These are phyloP conservation scores for Saccopteryx leptura DNA, from an alignment of 2,113 vertebrate species.

Conservation along the genomic window DNA sequence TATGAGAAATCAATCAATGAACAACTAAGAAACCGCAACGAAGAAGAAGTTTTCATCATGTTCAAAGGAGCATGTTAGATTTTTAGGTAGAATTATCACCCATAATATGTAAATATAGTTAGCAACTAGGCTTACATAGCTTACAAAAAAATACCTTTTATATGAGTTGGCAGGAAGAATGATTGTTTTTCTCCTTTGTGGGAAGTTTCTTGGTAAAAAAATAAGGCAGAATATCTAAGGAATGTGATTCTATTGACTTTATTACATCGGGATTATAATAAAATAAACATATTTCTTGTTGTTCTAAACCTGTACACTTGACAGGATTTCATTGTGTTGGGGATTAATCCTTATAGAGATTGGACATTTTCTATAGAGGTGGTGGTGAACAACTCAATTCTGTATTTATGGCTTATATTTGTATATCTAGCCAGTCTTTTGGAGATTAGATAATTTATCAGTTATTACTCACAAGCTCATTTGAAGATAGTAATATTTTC, in stretches of 20 bases:
- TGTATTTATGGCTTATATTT: neutral
- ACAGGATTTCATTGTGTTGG: neutral
- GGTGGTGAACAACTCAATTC: neutral
- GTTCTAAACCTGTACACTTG: neutral
- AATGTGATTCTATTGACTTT: slow-evolving; percentile 2
- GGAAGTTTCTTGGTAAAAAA: neutral
- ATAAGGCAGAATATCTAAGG: neutral
- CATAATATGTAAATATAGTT: neutral
- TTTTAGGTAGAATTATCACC: slow-evolving; percentile 17
- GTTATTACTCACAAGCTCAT: neutral
- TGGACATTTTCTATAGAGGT: neutral
- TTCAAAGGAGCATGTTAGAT: slow-evolving; percentile 50
- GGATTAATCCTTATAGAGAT: neutral
- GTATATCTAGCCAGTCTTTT: neutral
- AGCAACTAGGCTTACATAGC: neutral
- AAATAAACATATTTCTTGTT: neutral
- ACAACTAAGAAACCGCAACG: too few relatives aligned
- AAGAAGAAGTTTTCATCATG: neutral
- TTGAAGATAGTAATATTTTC: neutral
- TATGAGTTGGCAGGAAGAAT: neutral
- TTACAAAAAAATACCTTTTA: neutral
- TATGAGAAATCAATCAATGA: too few relatives aligned
- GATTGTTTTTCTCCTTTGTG: neutral
- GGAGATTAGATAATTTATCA: neutral
- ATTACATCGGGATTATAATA: neutral